A percentile compares a stretch with the other conserved stretches of the same genome.
phyloP scores from a whole-genome alignment of 2,113 vertebrate genomes.

The Melanerpes formicivorus region DNA sequence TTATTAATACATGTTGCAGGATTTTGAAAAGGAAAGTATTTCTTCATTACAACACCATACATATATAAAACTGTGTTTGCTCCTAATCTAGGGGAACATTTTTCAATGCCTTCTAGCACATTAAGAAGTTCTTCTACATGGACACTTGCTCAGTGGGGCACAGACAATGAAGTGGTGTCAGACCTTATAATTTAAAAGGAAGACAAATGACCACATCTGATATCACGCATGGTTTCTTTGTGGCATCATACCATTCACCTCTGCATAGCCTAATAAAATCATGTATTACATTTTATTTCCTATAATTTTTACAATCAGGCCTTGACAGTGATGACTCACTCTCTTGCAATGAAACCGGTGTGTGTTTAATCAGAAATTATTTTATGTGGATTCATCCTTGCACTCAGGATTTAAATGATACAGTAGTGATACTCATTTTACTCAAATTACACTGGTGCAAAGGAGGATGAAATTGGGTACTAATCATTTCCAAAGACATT shows the following conservation, averaged over 20 bases:
- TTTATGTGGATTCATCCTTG: slow-evolving; percentile 56
- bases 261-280: slow-evolving; percentile 61
- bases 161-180: slow-evolving; percentile 63
- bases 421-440: slow-evolving; percentile 6
- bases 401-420: slow-evolving; percentile 29
- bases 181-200: slow-evolving; percentile 64
- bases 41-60: background rate
- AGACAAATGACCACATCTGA: slow-evolving; percentile 75
- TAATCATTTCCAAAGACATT: slow-evolving; percentile 20
- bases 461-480: slow-evolving; percentile 4
- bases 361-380: slow-evolving; percentile 59
- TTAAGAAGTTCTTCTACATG: background rate
- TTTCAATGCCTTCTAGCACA: background rate
- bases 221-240: slow-evolving; percentile 71
- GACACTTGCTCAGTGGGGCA: slow-evolving; percentile 49
- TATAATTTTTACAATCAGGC: slow-evolving; percentile 65
- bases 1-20: accelerated
- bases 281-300: slow-evolving; percentile 69
- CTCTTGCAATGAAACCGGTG: slow-evolving; percentile 40
- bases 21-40: background rate
- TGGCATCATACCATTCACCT: slow-evolving; percentile 63
- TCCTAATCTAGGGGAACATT: slow-evolving; percentile 4
- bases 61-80: background rate
- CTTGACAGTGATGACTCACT: slow-evolving; percentile 65
- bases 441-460: slow-evolving; percentile 18